These are phyloP conservation scores for Lysandra coridon DNA, from an alignment of 2,888 invertebrate species.

Conservation along the genomic window DNA sequence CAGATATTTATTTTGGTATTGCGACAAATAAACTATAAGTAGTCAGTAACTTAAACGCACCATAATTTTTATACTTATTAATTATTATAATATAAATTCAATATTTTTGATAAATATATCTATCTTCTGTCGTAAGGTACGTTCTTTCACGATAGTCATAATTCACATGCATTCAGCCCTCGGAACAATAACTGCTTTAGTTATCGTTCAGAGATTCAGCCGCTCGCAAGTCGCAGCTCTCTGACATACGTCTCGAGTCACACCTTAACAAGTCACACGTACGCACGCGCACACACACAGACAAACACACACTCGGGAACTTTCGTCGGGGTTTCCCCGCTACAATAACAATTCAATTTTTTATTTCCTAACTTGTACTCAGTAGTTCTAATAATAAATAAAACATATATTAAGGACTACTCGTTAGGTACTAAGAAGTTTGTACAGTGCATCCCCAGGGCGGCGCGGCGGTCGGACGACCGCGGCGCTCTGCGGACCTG, in stretches of 20 bases:
- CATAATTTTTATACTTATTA: constrained; percentile 39
- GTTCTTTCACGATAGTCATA: background rate
- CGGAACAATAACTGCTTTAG: no score
- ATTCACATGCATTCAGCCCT: constrained; percentile 27
- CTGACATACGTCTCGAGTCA: background rate
- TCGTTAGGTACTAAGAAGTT: constrained; percentile 33
- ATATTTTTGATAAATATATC: constrained; percentile 46
- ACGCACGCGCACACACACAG: constrained; percentile 34
- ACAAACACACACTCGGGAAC: constrained; percentile 32
- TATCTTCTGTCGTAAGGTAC: constrained; percentile 33
- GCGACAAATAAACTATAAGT: constrained; percentile 58
- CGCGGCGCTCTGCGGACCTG: constrained; percentile 33
- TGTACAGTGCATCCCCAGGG: constrained; percentile 4
- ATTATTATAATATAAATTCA: constrained; percentile 42
- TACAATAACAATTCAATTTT: constrained; percentile 39
- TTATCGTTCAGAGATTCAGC: constrained; percentile 9
- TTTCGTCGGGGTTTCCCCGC: constrained; percentile 36
- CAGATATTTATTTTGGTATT: constrained; percentile 59
- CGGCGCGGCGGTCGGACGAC: background rate
- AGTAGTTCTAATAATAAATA: constrained; percentile 67
- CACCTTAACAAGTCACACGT: background rate
- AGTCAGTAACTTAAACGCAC: constrained; percentile 46
- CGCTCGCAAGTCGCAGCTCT: background rate
- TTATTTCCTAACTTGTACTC: constrained; percentile 67
- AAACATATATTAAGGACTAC: constrained; percentile 43